phyloP scores from a whole-genome alignment of 2,797 vertebrate genomes.

The Poeciliopsis presidionis region DNA sequence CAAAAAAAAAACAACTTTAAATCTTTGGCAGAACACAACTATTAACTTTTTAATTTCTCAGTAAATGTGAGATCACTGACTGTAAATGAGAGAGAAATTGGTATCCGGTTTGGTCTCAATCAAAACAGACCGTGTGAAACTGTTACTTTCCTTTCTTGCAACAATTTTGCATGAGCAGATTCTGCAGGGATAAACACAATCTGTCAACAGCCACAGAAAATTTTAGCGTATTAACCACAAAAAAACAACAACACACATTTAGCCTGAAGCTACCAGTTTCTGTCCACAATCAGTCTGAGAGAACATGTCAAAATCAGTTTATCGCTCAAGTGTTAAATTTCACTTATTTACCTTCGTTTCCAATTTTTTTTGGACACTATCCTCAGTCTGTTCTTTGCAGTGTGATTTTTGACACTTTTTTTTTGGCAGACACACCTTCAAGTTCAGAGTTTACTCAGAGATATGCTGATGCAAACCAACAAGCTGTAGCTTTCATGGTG shows the following conservation, averaged over 20 bases:
- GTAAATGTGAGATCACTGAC: background rate
- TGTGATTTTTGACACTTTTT: slow-evolving; percentile 28
- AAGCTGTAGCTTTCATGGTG: slow-evolving; percentile 6
- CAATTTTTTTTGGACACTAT: slow-evolving; percentile 3
- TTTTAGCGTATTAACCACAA: slow-evolving; percentile 1
- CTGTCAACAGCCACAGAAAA: background rate
- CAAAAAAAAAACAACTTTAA: background rate
- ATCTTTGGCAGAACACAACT: background rate
- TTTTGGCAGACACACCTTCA: slow-evolving; percentile 3
- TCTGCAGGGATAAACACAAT: background rate
- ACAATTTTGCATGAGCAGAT: background rate
- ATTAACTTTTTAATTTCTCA: background rate
- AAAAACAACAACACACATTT: background rate
- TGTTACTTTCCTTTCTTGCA: background rate
- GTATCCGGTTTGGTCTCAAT: background rate
- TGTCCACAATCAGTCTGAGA: background rate
- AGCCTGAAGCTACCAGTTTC: background rate
- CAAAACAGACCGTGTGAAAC: background rate
- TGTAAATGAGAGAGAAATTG: background rate
- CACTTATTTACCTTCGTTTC: slow-evolving; percentile 16
- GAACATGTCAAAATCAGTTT: slow-evolving; percentile 4
- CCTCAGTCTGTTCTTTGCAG: slow-evolving; percentile 8
- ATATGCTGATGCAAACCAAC: slow-evolving; percentile 21
- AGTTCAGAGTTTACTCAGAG: slow-evolving; percentile 1
- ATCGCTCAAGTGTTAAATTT: background rate